phyloP scores from a whole-genome alignment of 2,113 vertebrate species.

The Progne subis region DNA sequence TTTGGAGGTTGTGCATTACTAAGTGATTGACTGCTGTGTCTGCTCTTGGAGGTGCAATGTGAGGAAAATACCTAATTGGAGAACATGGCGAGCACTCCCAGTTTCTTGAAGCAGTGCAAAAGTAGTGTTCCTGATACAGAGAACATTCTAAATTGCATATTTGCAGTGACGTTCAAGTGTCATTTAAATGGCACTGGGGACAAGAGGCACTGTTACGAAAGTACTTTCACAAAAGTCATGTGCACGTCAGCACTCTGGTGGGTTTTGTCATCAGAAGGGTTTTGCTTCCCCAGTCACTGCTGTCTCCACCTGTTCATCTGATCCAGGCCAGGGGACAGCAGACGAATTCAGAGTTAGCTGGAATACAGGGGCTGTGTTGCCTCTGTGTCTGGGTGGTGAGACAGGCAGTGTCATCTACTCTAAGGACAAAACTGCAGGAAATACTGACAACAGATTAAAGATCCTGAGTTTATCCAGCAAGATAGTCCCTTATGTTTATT shows the following conservation, averaged over 20 bases:
- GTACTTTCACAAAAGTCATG: not conserved
- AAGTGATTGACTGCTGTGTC: not conserved
- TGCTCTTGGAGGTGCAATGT: not conserved
- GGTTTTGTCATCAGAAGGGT: not conserved
- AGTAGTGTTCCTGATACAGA: not conserved
- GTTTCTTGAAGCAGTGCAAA: not conserved
- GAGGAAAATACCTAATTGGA: not conserved
- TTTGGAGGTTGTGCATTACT: not conserved
- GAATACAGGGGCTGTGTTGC: not conserved
- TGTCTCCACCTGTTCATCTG: not conserved
- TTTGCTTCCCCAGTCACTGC: not conserved
- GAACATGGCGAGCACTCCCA: not conserved
- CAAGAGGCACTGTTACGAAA: not conserved
- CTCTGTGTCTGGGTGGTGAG: not conserved
- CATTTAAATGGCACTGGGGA: not conserved
- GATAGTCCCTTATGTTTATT: not conserved
- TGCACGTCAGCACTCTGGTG: fast-evolving
- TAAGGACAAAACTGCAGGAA: not conserved
- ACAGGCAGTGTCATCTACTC: not conserved
- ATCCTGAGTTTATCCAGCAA: not conserved
- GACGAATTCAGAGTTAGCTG: not conserved
- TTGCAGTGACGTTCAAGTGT: not conserved
- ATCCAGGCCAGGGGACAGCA: not conserved
- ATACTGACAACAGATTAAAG: not conserved
- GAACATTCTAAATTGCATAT: not conserved